Conservation (phyloP, 2,888 invertebrate species). For the Caenorhabditis sp. region DNA sequence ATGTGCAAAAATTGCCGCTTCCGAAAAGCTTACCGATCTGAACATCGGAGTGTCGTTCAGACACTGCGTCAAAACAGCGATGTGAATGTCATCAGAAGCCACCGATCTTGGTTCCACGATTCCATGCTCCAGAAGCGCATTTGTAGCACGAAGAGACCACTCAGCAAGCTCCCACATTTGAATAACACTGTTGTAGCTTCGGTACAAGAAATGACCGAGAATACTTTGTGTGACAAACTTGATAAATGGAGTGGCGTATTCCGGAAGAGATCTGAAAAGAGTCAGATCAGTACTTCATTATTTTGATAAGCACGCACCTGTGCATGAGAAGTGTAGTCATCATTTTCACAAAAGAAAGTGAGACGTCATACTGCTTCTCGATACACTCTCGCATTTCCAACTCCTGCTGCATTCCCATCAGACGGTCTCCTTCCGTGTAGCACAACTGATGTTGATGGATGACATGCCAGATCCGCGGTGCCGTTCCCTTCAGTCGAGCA, state of each 20-base stretch:
- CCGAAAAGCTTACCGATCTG: slow-evolving; percentile 60
- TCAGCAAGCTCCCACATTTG: slow-evolving; percentile 81
- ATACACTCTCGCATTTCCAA: slow-evolving; percentile 79
- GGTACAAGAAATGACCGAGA: slow-evolving; percentile 71
- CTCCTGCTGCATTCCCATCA: slow-evolving; percentile 78
- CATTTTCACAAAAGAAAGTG: slow-evolving; percentile 75
- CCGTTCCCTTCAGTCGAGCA: slow-evolving; percentile 70
- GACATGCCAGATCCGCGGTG: slow-evolving; percentile 74
- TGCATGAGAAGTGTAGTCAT: slow-evolving; percentile 73
- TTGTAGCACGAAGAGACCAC: slow-evolving; percentile 72
- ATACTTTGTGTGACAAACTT: slow-evolving; percentile 75
- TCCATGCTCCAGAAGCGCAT: slow-evolving; percentile 74
- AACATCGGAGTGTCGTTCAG: slow-evolving; percentile 79
- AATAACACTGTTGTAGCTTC: slow-evolving; percentile 76
- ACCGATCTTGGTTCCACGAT: slow-evolving; percentile 77
- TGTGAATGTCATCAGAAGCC: slow-evolving; percentile 60
- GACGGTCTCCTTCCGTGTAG: slow-evolving; percentile 63
- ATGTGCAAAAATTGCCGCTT: not conserved
- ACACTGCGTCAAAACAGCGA: slow-evolving; percentile 75
- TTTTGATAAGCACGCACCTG: slow-evolving; percentile 28
- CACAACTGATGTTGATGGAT: slow-evolving; percentile 73
- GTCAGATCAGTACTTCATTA: too few relatives aligned
- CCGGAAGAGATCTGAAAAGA: slow-evolving; percentile 57
- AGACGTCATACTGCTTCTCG: slow-evolving; percentile 73
- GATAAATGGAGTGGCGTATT: slow-evolving; percentile 74